Evolutionary conservation across 2,113 vertebrate genomes (phyloP).

Genomic region (Sylvia atricapilla): DNA sequence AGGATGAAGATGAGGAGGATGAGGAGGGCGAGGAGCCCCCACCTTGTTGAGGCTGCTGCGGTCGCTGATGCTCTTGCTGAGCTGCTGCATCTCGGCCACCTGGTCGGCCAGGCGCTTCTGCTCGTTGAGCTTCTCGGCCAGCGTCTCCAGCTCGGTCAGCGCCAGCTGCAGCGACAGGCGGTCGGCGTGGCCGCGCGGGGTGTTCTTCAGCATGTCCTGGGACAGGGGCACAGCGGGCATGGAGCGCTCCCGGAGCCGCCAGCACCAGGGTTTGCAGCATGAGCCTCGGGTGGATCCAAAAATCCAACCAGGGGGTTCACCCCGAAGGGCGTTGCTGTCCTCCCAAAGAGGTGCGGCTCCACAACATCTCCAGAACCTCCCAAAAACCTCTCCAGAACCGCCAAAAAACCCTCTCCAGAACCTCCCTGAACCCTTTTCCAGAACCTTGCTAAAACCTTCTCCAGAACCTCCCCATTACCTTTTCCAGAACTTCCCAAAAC

Average conservation of each 20-base stretch:
- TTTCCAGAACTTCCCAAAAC: too few species aligned
- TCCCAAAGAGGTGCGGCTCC: too few species aligned
- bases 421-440: not conserved
- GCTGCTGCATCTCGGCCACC: constrained; percentile 91
- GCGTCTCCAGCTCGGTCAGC: constrained; percentile 92
- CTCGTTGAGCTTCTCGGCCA: constrained; percentile 94
- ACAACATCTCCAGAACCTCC: not conserved
- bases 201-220: constrained; percentile 81
- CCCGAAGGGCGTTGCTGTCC: too few species aligned
- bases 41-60: constrained; percentile 91
- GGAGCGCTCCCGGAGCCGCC: too few species aligned
- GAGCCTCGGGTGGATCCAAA: not conserved
- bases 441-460: not conserved
- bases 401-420: not conserved
- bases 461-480: too few species aligned
- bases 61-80: constrained; percentile 89
- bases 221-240: too few species aligned
- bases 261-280: too few species aligned
- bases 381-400: not conserved
- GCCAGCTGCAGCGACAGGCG: constrained; percentile 82
- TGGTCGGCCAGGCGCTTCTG: constrained; percentile 94
- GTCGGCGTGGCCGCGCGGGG: not conserved
- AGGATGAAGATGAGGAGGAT: not conserved
- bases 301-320: not conserved
- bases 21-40: not conserved